A percentile compares a stretch with the other conserved stretches of the same genome.
These are phyloP conservation scores for Excalfactoria chinensis DNA, from an alignment of 2,113 vertebrate species.

Conservation along the genomic window DNA sequence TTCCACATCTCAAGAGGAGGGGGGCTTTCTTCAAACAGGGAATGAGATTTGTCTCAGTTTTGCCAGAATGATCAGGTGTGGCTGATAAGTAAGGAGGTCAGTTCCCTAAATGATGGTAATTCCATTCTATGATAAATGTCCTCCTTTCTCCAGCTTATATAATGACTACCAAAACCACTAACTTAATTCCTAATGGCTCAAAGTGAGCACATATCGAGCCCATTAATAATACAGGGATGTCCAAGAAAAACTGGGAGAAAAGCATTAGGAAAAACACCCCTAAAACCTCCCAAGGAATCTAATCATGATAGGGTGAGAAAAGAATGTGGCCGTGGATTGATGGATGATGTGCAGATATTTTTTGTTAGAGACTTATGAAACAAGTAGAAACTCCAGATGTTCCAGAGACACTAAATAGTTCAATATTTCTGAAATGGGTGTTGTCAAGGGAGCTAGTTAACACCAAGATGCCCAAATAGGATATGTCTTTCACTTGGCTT, in stretches of 20 bases:
- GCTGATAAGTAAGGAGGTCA: neutral
- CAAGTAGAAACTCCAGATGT: slow-evolving; percentile 68
- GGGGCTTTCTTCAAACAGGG: neutral
- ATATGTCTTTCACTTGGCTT: neutral
- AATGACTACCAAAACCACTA: neutral
- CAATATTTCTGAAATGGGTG: slow-evolving; percentile 53
- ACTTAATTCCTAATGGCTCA: slow-evolving; percentile 1
- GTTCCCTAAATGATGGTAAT: neutral
- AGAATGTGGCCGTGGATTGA: slow-evolving; percentile 57
- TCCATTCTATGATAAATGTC: neutral
- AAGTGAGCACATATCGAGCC: neutral
- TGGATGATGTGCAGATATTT: slow-evolving; percentile 66
- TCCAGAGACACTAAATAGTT: slow-evolving; percentile 52
- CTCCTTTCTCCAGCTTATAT: neutral
- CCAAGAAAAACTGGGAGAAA: slow-evolving; percentile 57
- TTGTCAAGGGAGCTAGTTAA: slow-evolving; percentile 51
- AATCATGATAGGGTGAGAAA: slow-evolving; percentile 68
- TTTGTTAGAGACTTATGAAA: slow-evolving; percentile 61
- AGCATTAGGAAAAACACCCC: neutral
- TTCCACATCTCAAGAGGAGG: neutral
- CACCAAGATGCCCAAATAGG: slow-evolving; percentile 42
- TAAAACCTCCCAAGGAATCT: slow-evolving; percentile 52
- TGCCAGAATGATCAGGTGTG: neutral
- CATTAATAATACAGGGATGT: slow-evolving; percentile 23
- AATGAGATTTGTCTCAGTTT: neutral